Evolutionary conservation across 2,888 invertebrate species (phyloP).

Genomic region (Hecatera dysodea): DNA sequence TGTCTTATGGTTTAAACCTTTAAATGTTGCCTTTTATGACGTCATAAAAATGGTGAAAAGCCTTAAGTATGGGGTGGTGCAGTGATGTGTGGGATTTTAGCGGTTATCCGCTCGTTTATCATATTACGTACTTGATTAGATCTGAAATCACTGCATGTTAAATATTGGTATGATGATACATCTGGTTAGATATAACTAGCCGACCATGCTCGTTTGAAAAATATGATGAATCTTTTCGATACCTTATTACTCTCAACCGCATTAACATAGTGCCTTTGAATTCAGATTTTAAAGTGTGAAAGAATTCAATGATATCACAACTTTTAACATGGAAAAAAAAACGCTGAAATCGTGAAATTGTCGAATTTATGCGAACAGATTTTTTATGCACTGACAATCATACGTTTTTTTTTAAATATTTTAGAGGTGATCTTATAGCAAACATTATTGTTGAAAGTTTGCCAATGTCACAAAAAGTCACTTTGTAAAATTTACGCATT

Average conservation of each 20-base stretch:
- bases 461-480: neutral
- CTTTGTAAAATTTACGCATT: too few species aligned
- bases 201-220: too few species aligned
- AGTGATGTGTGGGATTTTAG: slow-evolving; percentile 5
- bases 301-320: too few species aligned
- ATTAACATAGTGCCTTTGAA: too few species aligned
- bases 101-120: neutral
- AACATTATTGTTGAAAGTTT: neutral
- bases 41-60: slow-evolving; percentile 55
- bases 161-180: neutral
- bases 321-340: too few species aligned
- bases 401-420: too few species aligned
- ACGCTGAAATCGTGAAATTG: too few species aligned
- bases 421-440: neutral
- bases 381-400: too few species aligned
- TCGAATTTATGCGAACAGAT: too few species aligned
- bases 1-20: slow-evolving; percentile 65
- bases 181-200: neutral
- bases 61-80: slow-evolving; percentile 39
- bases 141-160: rapidly evolving
- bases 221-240: too few species aligned
- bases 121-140: neutral
- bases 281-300: too few species aligned
- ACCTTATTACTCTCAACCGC: too few species aligned
- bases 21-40: slow-evolving; percentile 61